These are phyloP conservation scores for Zaprionus tsacasi DNA, from an alignment of 1,140 invertebrate species.

Conservation along the genomic window DNA sequence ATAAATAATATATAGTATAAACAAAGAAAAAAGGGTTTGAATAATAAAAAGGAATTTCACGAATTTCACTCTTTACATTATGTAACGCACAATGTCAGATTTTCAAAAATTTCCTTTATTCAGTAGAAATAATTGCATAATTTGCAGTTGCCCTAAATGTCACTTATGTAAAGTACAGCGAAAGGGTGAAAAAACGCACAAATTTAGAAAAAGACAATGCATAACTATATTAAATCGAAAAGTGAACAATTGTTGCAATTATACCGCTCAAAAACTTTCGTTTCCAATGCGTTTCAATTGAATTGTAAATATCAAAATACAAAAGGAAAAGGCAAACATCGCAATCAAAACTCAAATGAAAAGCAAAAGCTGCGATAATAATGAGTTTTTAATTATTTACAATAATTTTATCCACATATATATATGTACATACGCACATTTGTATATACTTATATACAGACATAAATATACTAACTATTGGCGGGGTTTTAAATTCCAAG, in stretches of 20 bases:
- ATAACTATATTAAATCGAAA: conserved; percentile 75
- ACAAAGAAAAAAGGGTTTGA: background rate
- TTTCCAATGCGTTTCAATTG: conserved; percentile 65
- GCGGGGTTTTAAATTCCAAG: conserved; percentile 18
- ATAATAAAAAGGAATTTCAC: background rate
- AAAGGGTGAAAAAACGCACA: conserved; percentile 46
- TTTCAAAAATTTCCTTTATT: conserved; percentile 22
- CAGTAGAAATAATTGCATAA: conserved; percentile 67
- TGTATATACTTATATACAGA: background rate
- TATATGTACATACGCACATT: background rate
- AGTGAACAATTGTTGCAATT: conserved; percentile 51
- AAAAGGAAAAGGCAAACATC: conserved; percentile 16
- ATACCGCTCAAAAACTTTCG: conserved; percentile 53
- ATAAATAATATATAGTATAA: background rate
- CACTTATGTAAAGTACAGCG: conserved; percentile 66
- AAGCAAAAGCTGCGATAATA: conserved; percentile 32
- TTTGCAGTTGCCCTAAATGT: conserved; percentile 67
- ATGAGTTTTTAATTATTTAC: conserved; percentile 33
- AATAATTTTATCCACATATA: conserved; percentile 4
- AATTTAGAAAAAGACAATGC: conserved; percentile 41
- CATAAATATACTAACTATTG: conserved; percentile 9
- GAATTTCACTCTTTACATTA: background rate
- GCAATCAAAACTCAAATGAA: conserved; percentile 18
- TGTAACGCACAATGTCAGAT: background rate
- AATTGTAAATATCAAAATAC: conserved; percentile 32